phyloP scores from a whole-genome alignment of 2,888 invertebrate species.

The Eupithecia abbreviata region DNA sequence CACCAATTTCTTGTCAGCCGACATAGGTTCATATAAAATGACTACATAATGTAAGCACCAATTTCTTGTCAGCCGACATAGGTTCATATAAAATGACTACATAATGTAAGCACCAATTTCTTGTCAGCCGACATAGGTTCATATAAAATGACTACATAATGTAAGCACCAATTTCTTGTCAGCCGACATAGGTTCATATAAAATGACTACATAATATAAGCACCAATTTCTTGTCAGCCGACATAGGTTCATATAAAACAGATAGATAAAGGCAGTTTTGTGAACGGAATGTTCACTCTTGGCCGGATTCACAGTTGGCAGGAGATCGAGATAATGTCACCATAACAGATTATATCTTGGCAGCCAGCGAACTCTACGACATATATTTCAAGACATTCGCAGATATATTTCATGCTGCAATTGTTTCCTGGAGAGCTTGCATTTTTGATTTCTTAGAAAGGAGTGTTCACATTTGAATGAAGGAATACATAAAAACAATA shows the following conservation, averaged over 20 bases:
- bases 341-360: slow-evolving; percentile 83
- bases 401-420: slow-evolving; percentile 59
- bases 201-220: background rate
- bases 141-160: no score
- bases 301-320: slow-evolving; percentile 74
- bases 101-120: background rate
- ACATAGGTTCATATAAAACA: slow-evolving; percentile 18
- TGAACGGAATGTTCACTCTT: slow-evolving; percentile 69
- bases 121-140: background rate
- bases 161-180: background rate
- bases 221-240: background rate
- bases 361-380: slow-evolving; percentile 62
- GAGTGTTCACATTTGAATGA: slow-evolving; percentile 12
- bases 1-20: background rate
- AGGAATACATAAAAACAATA: background rate
- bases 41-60: no score
- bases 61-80: background rate
- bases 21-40: slow-evolving; percentile 20
- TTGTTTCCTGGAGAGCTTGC: slow-evolving; percentile 41
- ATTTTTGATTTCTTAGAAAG: slow-evolving; percentile 31
- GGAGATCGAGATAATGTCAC: slow-evolving; percentile 77
- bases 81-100: slow-evolving; percentile 26
- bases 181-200: background rate
- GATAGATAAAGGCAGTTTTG: slow-evolving; percentile 54
- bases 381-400: slow-evolving; percentile 66